Conservation (phyloP, 2,888 invertebrate genomes). For the Aromia moschata region DNA sequence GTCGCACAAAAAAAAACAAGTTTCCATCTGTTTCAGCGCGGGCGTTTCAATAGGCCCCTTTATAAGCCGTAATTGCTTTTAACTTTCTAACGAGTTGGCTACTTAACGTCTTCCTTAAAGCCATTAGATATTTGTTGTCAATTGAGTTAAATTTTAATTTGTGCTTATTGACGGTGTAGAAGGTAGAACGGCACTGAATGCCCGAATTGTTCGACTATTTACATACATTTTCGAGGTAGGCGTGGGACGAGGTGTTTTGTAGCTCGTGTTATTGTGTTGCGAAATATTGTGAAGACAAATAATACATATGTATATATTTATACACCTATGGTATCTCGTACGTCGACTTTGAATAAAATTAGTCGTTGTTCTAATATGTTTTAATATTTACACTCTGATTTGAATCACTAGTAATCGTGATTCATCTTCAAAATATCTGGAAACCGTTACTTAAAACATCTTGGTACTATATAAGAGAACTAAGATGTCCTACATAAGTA, state of each 20-base stretch:
- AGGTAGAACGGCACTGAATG: not conserved
- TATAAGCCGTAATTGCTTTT: slow-evolving; percentile 14
- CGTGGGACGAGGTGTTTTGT: not conserved
- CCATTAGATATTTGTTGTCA: slow-evolving; percentile 14
- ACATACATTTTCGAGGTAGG: not conserved
- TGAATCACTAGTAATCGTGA: too few species aligned
- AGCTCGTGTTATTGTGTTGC: not conserved
- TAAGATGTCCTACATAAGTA: too few species aligned
- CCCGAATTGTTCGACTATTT: not conserved
- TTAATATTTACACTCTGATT: too few species aligned
- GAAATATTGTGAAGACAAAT: not conserved
- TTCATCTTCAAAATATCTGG: too few species aligned
- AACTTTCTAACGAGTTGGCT: slow-evolving; percentile 19
- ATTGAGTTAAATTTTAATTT: slow-evolving; percentile 11
- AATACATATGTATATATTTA: too few species aligned
- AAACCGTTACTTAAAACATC: too few species aligned
- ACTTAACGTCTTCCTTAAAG: slow-evolving; percentile 7
- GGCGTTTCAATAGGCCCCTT: slow-evolving; percentile 12
- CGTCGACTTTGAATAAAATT: too few species aligned
- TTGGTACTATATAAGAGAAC: too few species aligned
- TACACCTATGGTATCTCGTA: too few species aligned
- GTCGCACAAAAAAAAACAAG: slow-evolving; percentile 6
- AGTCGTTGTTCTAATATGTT: too few species aligned
- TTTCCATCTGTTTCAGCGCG: slow-evolving; percentile 9
- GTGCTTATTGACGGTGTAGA: not conserved